Evolutionary conservation across 2,888 invertebrate genomes (phyloP).

Genomic region (Antheraea yamamai): DNA sequence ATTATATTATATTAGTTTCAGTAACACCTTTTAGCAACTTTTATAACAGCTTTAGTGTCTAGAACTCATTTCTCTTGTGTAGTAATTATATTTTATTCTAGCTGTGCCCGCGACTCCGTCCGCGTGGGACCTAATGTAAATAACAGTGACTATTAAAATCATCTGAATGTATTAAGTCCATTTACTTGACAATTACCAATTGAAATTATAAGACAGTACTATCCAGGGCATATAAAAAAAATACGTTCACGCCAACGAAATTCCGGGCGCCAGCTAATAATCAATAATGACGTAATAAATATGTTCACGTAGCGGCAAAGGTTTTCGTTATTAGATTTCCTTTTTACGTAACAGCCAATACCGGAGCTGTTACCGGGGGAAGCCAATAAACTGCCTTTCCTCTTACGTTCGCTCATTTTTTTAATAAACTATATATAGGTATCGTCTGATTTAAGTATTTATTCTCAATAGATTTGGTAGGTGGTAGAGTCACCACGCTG

Average conservation of each 20-base stretch:
- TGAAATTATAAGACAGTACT: too few relatives aligned
- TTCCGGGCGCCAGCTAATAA: neutral
- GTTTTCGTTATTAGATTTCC: neutral
- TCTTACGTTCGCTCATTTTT: neutral
- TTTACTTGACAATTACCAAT: too few relatives aligned
- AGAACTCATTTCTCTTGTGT: neutral
- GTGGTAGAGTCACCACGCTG: too few relatives aligned
- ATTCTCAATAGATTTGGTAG: neutral
- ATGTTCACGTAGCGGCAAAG: neutral
- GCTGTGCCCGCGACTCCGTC: too few relatives aligned
- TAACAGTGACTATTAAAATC: too few relatives aligned
- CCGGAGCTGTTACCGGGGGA: conserved; percentile 48
- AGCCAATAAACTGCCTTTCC: conserved; percentile 54
- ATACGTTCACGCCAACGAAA: neutral
- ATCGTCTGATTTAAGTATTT: neutral
- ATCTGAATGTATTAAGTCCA: too few relatives aligned
- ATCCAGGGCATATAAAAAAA: too few relatives aligned
- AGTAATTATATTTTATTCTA: neutral
- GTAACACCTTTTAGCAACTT: neutral
- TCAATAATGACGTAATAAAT: neutral
- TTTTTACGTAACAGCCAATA: conserved; percentile 38
- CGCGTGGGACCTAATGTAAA: too few relatives aligned
- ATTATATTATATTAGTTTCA: too few relatives aligned
- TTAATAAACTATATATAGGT: neutral
- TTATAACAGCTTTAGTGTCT: neutral